Evolutionary conservation across 2,888 invertebrate genomes (phyloP).

Genomic region (Dicranocentrus wangi): DNA sequence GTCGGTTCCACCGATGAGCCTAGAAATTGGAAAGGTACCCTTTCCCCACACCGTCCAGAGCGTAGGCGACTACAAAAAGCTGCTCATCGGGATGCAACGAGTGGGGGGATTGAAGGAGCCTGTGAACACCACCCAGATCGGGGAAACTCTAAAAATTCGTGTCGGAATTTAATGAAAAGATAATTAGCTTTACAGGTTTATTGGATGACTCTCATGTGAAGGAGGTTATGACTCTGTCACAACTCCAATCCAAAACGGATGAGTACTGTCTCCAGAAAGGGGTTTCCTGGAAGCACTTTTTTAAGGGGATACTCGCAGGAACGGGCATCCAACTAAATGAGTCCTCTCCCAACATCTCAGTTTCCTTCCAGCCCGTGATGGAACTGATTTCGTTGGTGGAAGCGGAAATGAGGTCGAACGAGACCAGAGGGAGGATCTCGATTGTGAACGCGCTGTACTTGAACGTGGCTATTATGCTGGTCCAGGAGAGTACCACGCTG

Average conservation of each 20-base stretch:
- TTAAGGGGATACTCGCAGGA: slow-evolving; percentile 43
- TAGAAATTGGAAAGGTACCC: not conserved
- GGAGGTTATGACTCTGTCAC: not conserved
- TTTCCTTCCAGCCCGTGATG: not conserved
- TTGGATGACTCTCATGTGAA: too few relatives aligned
- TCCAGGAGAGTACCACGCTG: slow-evolving; percentile 43
- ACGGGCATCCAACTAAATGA: slow-evolving; percentile 33
- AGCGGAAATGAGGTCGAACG: not conserved
- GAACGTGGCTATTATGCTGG: slow-evolving; percentile 23
- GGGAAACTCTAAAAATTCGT: slow-evolving; percentile 20
- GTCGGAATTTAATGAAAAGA: not conserved
- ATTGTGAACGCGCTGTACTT: slow-evolving; percentile 33
- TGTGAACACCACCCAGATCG: slow-evolving; percentile 25
- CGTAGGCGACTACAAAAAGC: not conserved
- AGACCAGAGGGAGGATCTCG: not conserved
- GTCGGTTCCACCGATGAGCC: too few relatives aligned
- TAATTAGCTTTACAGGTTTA: not conserved
- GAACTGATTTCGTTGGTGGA: slow-evolving; percentile 10
- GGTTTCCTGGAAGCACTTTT: slow-evolving; percentile 42
- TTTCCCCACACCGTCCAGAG: not conserved
- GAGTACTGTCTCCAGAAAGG: not conserved
- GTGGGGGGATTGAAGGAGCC: slow-evolving; percentile 24
- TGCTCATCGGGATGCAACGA: slow-evolving; percentile 21
- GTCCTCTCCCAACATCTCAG: not conserved
- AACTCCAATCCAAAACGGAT: slow-evolving; percentile 33